Conservation (phyloP, 2,888 invertebrate genomes). For the Ernsta delagoae region DNA sequence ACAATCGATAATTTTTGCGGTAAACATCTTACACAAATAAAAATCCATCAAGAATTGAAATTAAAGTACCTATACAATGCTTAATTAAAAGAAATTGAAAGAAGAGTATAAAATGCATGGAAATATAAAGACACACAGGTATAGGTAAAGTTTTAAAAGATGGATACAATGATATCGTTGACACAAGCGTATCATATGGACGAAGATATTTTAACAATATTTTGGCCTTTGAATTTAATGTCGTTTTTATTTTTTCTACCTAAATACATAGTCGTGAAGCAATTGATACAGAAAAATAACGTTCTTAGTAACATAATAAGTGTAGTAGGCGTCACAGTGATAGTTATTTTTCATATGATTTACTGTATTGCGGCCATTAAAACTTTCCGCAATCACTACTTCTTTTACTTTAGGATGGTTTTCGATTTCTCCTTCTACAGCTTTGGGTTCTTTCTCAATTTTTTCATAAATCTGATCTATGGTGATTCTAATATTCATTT, state of each 20-base stretch:
- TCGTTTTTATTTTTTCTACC: slow-evolving; percentile 17
- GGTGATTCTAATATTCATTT: slow-evolving; percentile 20
- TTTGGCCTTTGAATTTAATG: slow-evolving; percentile 21
- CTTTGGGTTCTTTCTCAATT: slow-evolving; percentile 10
- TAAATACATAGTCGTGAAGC: neutral
- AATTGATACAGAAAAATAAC: slow-evolving; percentile 6
- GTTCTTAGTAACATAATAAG: neutral
- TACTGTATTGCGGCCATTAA: neutral
- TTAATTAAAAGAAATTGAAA: no score
- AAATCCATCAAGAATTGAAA: no score
- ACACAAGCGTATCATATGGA: neutral
- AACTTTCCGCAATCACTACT: neutral
- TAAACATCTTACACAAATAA: no score
- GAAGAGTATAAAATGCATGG: no score
- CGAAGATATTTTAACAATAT: neutral
- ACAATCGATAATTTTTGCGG: no score
- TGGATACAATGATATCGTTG: neutral
- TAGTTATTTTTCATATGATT: slow-evolving; percentile 3
- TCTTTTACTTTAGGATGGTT: neutral
- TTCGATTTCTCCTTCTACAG: slow-evolving; percentile 24
- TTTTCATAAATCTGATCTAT: neutral
- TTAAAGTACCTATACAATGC: no score
- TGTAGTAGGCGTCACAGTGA: neutral
- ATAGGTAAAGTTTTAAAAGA: neutral
- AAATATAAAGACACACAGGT: no score